These are phyloP conservation scores for Dynastes tityus DNA, from an alignment of 2,888 invertebrate genomes.

Conservation along the genomic window DNA sequence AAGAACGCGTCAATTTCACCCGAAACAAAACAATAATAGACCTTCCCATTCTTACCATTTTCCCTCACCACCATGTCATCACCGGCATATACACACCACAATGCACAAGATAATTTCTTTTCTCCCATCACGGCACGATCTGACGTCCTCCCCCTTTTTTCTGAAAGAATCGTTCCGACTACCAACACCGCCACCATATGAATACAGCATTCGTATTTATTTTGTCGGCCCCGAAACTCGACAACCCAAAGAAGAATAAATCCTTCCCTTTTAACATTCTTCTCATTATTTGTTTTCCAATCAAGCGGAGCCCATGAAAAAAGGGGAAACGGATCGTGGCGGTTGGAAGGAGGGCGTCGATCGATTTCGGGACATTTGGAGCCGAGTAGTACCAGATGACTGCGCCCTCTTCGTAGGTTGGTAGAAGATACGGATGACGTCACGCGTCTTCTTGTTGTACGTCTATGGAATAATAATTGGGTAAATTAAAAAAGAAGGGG, in stretches of 20 bases:
- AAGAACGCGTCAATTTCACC: slow-evolving; percentile 26
- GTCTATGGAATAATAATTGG: slow-evolving; percentile 17
- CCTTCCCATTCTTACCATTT: neutral
- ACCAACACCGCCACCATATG: neutral
- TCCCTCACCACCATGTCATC: too few species aligned
- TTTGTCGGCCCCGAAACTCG: neutral
- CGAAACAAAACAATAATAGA: slow-evolving; percentile 28
- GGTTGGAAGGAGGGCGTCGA: slow-evolving; percentile 28
- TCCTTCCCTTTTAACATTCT: slow-evolving; percentile 54
- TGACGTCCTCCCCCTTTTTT: neutral
- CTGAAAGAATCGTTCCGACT: neutral
- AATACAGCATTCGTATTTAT: neutral
- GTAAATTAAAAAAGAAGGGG: slow-evolving; percentile 14
- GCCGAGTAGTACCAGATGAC: slow-evolving; percentile 32
- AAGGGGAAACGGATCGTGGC: neutral
- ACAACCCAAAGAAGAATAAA: slow-evolving; percentile 44
- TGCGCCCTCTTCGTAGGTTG: slow-evolving; percentile 34
- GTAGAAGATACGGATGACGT: slow-evolving; percentile 32
- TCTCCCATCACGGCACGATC: neutral
- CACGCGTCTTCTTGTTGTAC: neutral
- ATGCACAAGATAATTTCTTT: slow-evolving; percentile 34
- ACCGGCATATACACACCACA: slow-evolving; percentile 16
- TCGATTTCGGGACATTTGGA: slow-evolving; percentile 51
- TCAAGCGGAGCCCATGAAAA: slow-evolving; percentile 55
- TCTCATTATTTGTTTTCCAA: slow-evolving; percentile 59